These are phyloP conservation scores for Microtus montanus DNA, from an alignment of 2,113 vertebrate genomes.

Conservation along the genomic window DNA sequence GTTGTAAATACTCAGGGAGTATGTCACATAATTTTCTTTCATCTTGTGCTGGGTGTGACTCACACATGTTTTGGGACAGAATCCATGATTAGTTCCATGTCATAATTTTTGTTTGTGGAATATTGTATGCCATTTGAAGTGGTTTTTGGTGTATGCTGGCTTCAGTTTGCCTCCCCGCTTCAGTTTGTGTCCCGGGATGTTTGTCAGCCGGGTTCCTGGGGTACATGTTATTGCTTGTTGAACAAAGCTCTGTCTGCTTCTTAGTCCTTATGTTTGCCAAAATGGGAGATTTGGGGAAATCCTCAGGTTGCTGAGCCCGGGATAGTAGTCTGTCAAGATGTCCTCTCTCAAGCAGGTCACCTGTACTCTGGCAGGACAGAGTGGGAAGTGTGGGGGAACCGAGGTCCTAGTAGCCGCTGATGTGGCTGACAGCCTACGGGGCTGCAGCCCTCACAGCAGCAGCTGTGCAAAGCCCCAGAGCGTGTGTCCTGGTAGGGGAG, in stretches of 20 bases:
- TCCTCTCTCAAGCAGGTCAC: background rate
- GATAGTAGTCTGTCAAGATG: background rate
- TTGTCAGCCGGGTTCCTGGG: background rate
- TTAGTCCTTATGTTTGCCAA: background rate
- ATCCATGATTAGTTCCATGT: background rate
- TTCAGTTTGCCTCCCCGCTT: background rate
- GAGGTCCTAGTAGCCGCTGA: background rate
- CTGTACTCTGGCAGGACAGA: background rate
- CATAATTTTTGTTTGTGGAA: background rate
- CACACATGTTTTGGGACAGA: conserved; percentile 10
- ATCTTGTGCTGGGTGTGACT: background rate
- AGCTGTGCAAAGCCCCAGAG: conserved; percentile 55
- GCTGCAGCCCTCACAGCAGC: conserved; percentile 22
- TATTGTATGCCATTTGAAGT: background rate
- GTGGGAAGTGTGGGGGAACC: background rate
- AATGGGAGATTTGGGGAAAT: conserved; percentile 5
- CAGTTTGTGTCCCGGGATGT: no score
- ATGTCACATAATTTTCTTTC: conserved; percentile 49
- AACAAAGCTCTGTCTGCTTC: background rate
- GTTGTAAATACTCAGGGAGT: background rate
- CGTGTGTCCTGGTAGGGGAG: conserved; percentile 48
- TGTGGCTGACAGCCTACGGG: background rate
- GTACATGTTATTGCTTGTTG: background rate
- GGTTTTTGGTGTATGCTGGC: background rate
- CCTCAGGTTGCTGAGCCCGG: background rate